Conservation (phyloP, 2,113 vertebrate species). For the Dolichotis patagonum region DNA sequence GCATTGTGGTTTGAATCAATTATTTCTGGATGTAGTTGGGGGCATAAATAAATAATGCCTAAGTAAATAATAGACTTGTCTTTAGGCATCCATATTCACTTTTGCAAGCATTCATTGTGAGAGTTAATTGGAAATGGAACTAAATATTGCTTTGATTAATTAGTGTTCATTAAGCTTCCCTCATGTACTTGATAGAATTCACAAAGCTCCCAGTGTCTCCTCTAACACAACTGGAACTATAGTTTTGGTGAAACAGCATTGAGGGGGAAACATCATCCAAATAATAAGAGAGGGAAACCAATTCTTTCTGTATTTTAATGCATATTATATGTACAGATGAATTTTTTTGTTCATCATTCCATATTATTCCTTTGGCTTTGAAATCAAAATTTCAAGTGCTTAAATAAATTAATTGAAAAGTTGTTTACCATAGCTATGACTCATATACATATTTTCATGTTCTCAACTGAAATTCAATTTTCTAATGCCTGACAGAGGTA, state of each 20-base stretch:
- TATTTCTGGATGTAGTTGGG: slow-evolving; percentile 62
- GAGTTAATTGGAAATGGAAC: slow-evolving; percentile 73
- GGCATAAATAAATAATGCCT: slow-evolving; percentile 74
- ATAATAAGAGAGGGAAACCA: no score
- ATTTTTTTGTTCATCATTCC: slow-evolving; percentile 61
- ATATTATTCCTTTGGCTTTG: slow-evolving; percentile 64
- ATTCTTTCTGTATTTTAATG: slow-evolving; percentile 66
- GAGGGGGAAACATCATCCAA: no score
- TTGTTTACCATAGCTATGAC: slow-evolving; percentile 64
- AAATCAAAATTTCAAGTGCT: slow-evolving; percentile 71
- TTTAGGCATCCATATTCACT: slow-evolving; percentile 60
- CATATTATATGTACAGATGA: slow-evolving; percentile 51
- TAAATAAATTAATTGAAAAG: slow-evolving; percentile 77
- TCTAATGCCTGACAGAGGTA: slow-evolving; percentile 54
- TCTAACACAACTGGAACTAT: slow-evolving; percentile 26
- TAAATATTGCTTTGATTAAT: slow-evolving; percentile 80
- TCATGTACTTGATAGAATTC: slow-evolving; percentile 42
- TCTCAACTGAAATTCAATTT: slow-evolving; percentile 73
- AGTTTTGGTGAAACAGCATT: slow-evolving; percentile 27
- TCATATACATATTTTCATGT: slow-evolving; percentile 59
- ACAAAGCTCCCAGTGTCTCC: not conserved
- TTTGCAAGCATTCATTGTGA: slow-evolving; percentile 58
- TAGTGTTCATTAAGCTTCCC: slow-evolving; percentile 63
- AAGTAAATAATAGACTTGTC: slow-evolving; percentile 77
- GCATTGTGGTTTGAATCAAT: slow-evolving; percentile 66